Evolutionary conservation across 2,113 vertebrate genomes (phyloP), one percentile per base, ranked within the genome.

Genomic region (Campylomormyrus numenius): DNA sequence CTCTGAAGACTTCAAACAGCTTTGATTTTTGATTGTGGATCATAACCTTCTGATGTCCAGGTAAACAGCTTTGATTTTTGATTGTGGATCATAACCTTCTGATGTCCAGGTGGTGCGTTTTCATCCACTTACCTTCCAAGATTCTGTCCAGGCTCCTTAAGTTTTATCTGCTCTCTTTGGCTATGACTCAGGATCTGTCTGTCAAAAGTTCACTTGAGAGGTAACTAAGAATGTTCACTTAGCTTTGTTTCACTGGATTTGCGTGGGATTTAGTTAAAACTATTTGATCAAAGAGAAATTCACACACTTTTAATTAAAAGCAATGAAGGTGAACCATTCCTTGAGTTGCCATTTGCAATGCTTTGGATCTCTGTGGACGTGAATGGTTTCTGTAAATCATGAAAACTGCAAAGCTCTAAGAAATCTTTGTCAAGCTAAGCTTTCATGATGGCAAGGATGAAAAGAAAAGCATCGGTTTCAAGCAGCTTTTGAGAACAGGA

Each of bases 231-330:
- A n/a, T 85, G 1, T 49, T 87, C 49, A 48, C 11, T 17, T 27
- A 52, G 46, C n/a, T 83, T 85, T 46, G 70, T 85, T 77, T 66
- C 50, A 85, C 85, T 53, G 77, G 58, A 88, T 90, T 88, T 88
- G 58, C 74, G 7, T 70, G 50, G 86, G 80, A 62, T 50, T 90
- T 21, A 46, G 3, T 46, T 85, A 24, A n/a, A 45, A 85, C 39
- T 88, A 48, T 89, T 88, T 85, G 84, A 85, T 27, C 80, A 9
- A 84, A 42, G 62, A 24, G 39, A 85, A 85, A 49, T 27, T 50
- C 2, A 85, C 1, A 84, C 62, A 4, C 42, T 45, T 83, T 7
- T 45, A 42, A 42, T 19, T 48, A 11, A 45, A 85, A 10, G 21
- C 19, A 19, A 45, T 48, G 21, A 87, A 35, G 27, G 24, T 87